Evolutionary conservation across 1,140 invertebrate genomes (phyloP).

Genomic region (Anthonomus grandis): DNA sequence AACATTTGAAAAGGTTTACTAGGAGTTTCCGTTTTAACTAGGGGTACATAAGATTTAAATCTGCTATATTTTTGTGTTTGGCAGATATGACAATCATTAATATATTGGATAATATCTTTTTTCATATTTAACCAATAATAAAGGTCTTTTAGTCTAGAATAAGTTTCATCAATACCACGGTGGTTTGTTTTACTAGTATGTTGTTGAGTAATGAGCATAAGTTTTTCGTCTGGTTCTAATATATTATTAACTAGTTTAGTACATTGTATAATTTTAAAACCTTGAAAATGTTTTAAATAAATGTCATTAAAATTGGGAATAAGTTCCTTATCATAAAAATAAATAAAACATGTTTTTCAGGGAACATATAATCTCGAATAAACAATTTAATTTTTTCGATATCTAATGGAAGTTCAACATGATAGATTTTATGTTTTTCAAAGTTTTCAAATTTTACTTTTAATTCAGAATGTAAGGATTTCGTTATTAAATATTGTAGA

Average conservation of each 20-base stretch:
- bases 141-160: conserved; percentile 13
- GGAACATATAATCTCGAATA: not conserved
- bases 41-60: conserved; percentile 8
- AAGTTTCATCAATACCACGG: conserved; percentile 22
- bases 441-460: conserved; percentile 6
- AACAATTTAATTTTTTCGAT: not conserved
- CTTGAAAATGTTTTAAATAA: not conserved
- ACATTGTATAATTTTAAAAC: conserved; percentile 5
- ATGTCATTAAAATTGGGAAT: not conserved
- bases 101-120: conserved; percentile 16
- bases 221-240: not conserved
- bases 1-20: not conserved
- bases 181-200: conserved; percentile 24
- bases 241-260: conserved; percentile 1
- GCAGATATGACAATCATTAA: conserved; percentile 23
- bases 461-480: conserved; percentile 2
- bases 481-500: conserved; percentile 12
- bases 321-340: conserved; percentile 12
- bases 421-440: conserved; percentile 8
- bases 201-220: not conserved
- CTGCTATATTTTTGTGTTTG: not conserved
- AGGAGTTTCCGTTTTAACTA: conserved; percentile 4
- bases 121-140: conserved; percentile 20
- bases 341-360: not conserved
- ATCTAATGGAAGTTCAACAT: conserved; percentile 1